Evolutionary conservation across 2,797 vertebrate genomes (phyloP), one percentile per base, ranked within the genome.

Genomic region (Thaleichthys pacificus): DNA sequence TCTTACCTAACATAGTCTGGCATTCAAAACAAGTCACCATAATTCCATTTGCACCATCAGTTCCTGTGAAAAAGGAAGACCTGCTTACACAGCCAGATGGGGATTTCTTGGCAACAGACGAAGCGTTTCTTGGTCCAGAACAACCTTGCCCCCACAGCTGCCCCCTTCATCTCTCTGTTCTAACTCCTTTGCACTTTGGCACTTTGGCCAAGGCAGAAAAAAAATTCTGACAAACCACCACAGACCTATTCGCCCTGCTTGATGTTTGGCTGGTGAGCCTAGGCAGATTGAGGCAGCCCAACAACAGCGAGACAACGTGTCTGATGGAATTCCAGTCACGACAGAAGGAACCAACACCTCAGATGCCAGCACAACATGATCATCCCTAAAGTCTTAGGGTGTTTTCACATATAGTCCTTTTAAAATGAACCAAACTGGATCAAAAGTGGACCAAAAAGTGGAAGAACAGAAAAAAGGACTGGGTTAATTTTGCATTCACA

Each of bases 291-390:
- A 30, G 28, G 28, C 28, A 30, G 28, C 28, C 28, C 28, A 30
- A 30, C 28, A 30, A 30, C 28, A 30, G 4, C 28, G 28, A 30
- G 28, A 30, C 28, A 30, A 30, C 28, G 4, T 30, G 28, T 30
- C 28, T 51, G 68, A 60, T 71, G 47, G 26, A 67, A 62, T 24
- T 73, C 14, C 35, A 22, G 70, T 78, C 70, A 54, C 1, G 30
- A 38, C 15, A 65, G 21, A 11, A 49, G 63, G 26, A 79, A 66
- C 17, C 83, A 72, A 78, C 4, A 17, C 47, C 5, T 21, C 24
- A 22, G 22, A 56, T 24, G 32, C 5, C 38, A 77, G 69, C 57
- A 51, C 24, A 74, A 73, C 30, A 26, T 17, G 28, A 26, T 73
- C 32, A 26, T 24, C 69, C 12, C 58, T 66, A 7, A 5, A 17